Evolutionary conservation across 2,797 vertebrate genomes (phyloP).

Genomic region (Malacoraja senta): DNA sequence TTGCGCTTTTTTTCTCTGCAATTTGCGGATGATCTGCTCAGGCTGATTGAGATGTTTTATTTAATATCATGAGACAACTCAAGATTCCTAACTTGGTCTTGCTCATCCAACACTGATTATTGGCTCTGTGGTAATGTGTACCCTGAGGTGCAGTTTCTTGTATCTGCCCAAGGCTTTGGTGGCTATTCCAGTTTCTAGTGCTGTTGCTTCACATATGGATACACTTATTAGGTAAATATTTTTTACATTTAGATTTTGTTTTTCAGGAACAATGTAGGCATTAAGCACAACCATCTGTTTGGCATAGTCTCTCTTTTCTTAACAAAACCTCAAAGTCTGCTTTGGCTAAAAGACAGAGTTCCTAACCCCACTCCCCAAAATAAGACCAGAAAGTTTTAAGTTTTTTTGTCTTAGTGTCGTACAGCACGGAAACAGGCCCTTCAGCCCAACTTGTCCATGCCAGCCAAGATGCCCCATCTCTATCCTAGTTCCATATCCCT

Average conservation of each 20-base stretch:
- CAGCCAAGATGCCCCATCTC: no score
- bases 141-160: not conserved
- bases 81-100: not conserved
- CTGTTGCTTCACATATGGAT: slow-evolving; percentile 35
- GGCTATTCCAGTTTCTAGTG: not conserved
- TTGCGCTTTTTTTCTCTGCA: no score
- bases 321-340: not conserved
- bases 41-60: not conserved
- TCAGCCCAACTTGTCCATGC: no score
- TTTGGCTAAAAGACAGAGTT: not conserved
- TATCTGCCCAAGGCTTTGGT: not conserved
- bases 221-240: slow-evolving; percentile 36
- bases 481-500: no score
- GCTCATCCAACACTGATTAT: not conserved
- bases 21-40: not conserved
- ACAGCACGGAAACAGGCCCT: no score
- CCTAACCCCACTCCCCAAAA: not conserved
- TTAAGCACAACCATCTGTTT: slow-evolving; percentile 37
- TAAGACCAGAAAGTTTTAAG: not conserved
- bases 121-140: not conserved
- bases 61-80: not conserved
- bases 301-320: not conserved
- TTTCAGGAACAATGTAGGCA: slow-evolving; percentile 39
- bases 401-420: not conserved
- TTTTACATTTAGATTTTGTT: not conserved